These are phyloP conservation scores for Iguana delicatissima DNA, from an alignment of 2,797 vertebrate genomes.

Conservation along the genomic window DNA sequence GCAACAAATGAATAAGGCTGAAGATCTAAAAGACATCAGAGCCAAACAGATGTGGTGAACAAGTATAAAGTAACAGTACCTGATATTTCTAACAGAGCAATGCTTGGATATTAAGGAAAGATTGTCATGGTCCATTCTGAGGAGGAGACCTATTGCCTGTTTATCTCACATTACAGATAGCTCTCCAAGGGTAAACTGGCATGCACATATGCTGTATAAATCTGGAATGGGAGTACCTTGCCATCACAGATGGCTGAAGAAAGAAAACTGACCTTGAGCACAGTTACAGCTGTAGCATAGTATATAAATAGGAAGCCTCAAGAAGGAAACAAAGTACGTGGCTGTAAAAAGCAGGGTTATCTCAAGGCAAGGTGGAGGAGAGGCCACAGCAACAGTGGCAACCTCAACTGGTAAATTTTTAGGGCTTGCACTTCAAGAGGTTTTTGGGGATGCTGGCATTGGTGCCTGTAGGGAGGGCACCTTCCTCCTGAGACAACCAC, in stretches of 20 bases:
- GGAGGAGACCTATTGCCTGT: neutral
- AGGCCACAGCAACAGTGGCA: neutral
- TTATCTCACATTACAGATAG: constrained; percentile 58
- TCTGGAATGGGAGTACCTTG: constrained; percentile 70
- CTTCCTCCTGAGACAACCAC: neutral
- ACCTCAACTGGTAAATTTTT: neutral
- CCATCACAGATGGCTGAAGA: constrained; percentile 52
- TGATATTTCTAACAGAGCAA: constrained; percentile 26
- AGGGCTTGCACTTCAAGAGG: neutral
- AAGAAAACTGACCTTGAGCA: constrained; percentile 68
- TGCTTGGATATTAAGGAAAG: constrained; percentile 49
- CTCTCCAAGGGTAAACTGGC: constrained; percentile 61
- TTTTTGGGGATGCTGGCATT: neutral
- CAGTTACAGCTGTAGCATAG: constrained; percentile 72
- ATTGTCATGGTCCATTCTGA: constrained; percentile 26
- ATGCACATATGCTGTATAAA: constrained; percentile 68
- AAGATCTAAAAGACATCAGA: neutral
- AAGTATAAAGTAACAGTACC: neutral
- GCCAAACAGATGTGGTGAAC: neutral
- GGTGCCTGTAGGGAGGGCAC: neutral
- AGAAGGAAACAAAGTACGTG: neutral
- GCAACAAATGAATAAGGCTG: neutral
- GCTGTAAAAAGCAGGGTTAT: neutral
- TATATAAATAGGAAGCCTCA: constrained; percentile 67
- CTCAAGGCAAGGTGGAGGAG: neutral